A percentile compares a stretch with the other conserved stretches of the same genome.
These are phyloP conservation scores for Eupithecia exiguata DNA, from an alignment of 2,888 invertebrate species.

Conservation along the genomic window DNA sequence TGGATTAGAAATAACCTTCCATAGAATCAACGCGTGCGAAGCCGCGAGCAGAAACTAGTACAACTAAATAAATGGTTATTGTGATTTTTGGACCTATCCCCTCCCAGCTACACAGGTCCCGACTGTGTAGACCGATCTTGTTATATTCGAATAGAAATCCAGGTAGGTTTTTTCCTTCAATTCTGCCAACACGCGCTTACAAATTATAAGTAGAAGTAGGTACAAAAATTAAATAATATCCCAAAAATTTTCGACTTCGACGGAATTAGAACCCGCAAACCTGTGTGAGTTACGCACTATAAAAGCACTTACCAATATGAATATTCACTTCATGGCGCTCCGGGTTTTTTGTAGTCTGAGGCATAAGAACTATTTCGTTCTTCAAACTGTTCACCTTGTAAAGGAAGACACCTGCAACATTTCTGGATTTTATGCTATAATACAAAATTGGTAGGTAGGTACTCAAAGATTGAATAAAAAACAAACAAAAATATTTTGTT, in stretches of 20 bases:
- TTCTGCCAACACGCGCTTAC: too few species aligned
- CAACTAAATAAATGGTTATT: background rate
- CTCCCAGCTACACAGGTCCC: background rate
- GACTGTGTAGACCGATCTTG: background rate
- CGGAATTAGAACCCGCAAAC: too few species aligned
- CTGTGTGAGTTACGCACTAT: too few species aligned
- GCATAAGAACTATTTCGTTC: conserved; percentile 83
- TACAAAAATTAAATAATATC: too few species aligned
- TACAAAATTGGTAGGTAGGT: background rate
- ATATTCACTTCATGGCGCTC: conserved; percentile 83
- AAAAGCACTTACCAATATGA: conserved; percentile 72
- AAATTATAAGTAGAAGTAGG: too few species aligned
- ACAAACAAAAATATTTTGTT: too few species aligned
- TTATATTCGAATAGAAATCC: background rate
- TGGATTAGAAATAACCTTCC: too few species aligned
- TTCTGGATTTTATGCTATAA: background rate
- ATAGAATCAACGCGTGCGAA: too few species aligned
- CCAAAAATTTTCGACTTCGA: too few species aligned
- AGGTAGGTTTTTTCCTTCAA: background rate
- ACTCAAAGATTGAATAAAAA: background rate
- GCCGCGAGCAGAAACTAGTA: too few species aligned
- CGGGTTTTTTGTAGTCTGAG: conserved; percentile 73
- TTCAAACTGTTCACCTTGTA: conserved; percentile 81
- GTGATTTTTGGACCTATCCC: background rate
- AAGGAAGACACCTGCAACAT: conserved; percentile 78